Conservation (phyloP, 2,888 invertebrate genomes). For the Mythimna vitellina region DNA sequence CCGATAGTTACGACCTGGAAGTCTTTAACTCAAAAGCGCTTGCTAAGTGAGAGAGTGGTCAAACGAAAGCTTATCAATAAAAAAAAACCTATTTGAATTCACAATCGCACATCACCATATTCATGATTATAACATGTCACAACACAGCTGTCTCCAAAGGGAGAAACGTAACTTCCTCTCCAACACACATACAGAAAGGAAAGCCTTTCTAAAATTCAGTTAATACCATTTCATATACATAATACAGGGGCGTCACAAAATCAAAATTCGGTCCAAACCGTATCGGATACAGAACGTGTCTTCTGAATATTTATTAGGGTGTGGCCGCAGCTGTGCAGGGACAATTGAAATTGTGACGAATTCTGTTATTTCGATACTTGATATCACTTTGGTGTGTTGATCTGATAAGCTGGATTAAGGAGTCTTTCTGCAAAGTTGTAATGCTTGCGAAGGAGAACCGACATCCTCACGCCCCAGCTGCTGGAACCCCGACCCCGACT, state of each 20-base stretch:
- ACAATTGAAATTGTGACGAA: constrained; percentile 70
- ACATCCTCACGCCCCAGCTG: no score
- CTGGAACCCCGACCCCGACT: no score
- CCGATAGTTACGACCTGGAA: no score
- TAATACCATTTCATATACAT: constrained; percentile 65
- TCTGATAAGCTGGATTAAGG: constrained; percentile 32
- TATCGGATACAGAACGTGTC: constrained; percentile 62
- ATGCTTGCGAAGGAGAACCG: no score
- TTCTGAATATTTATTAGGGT: constrained; percentile 78
- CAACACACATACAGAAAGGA: not conserved
- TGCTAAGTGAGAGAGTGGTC: no score
- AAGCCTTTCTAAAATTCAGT: constrained; percentile 61
- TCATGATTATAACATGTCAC: constrained; percentile 18
- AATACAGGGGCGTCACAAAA: constrained; percentile 62
- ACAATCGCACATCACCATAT: constrained; percentile 5
- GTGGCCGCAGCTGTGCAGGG: constrained; percentile 66
- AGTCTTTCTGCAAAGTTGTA: no score
- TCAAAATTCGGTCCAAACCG: constrained; percentile 70
- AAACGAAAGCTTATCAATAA: no score
- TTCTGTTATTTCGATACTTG: constrained; percentile 61
- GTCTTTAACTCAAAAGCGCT: no score
- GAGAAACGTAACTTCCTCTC: constrained; percentile 8
- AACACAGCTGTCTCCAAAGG: constrained; percentile 20
- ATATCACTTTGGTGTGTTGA: constrained; percentile 41
- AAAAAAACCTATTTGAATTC: constrained; percentile 10